phyloP scores from a whole-genome alignment of 2,888 invertebrate species.

The Archaeoteleia sp. region DNA sequence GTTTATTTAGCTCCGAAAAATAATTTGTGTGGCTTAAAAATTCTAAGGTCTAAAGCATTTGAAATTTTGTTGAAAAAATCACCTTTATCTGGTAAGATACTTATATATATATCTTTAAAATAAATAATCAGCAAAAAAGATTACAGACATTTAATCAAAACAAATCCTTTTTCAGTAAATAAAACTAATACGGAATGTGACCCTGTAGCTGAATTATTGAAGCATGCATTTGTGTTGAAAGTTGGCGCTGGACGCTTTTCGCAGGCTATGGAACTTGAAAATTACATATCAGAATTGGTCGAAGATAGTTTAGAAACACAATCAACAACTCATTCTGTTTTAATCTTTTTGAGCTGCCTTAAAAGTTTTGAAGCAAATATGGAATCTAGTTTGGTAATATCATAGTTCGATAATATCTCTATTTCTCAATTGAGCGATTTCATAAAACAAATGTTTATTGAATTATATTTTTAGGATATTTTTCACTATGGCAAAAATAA shows the following conservation, averaged over 20 bases:
- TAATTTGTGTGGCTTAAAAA: slow-evolving; percentile 55
- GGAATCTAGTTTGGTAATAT: slow-evolving; percentile 59
- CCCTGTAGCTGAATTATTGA: slow-evolving; percentile 67
- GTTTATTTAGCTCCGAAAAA: slow-evolving; percentile 48
- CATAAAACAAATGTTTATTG: not conserved
- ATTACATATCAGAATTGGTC: slow-evolving; percentile 57
- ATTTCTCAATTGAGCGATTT: no score
- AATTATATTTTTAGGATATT: slow-evolving; percentile 58
- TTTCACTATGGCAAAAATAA: slow-evolving; percentile 64
- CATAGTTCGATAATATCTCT: no score
- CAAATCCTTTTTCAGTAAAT: slow-evolving; percentile 12
- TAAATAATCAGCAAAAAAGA: slow-evolving; percentile 2
- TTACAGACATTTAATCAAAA: not conserved
- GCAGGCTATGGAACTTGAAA: slow-evolving; percentile 63
- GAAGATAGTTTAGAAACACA: slow-evolving; percentile 44
- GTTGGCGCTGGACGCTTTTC: slow-evolving; percentile 53
- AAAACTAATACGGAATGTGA: slow-evolving; percentile 54
- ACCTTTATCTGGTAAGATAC: slow-evolving; percentile 27
- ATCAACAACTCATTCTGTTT: slow-evolving; percentile 51
- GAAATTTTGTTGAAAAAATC: slow-evolving; percentile 69
- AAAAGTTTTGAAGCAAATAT: slow-evolving; percentile 57
- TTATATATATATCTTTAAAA: slow-evolving; percentile 6
- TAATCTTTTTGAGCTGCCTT: slow-evolving; percentile 64
- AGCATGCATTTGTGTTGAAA: slow-evolving; percentile 64
- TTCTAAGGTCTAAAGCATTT: slow-evolving; percentile 64